Base-by-base conservation (phyloP, 2,888 invertebrate genomes). In the Mythimna impura region DNA sequence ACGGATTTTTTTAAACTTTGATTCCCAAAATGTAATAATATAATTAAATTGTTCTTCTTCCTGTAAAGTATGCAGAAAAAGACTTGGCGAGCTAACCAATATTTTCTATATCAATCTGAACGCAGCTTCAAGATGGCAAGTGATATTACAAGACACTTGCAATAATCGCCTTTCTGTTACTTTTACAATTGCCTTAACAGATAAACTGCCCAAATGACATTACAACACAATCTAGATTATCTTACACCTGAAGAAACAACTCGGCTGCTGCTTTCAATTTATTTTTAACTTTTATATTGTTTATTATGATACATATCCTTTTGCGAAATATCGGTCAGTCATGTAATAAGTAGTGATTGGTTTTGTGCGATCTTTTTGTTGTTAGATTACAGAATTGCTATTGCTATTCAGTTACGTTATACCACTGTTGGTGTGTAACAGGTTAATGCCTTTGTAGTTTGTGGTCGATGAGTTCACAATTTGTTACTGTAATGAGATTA, bases 141-240 rank as follows among this genome's bases (percentile, higher is more conserved):
- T 34, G 76, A 64, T 52, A 61, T 55, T 50, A 58, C 79, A 80
- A 57, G 61, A 58, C 52, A 77, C 57, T 66, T 71, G 61, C 57
- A 30, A 52, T 47, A 55, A 66, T 72, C 63, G 58, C 83, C 83
- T 83, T 80, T 83, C 80, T 80, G 68, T 73, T 72, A 43, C 80
- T 57, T 47, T 64, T 36, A 68, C 58, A 80, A 83, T 80, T 62
- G 8, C 55, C 20, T 55, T 54, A 12, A 25, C 25, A 79, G 9
- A 73, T 80, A 73, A 73, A 20, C 63, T 17, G 30, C 52, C 40
- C 36, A 50, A 65, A 65, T 68, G 10, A 17, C 20, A 58, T 78
- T 73, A 67, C 79, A 54, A 73, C 55, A 66, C 36, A 71, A 71
- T 66, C 83, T 68, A 73, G 67, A 80, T 83, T 62, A 83, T 62